Evolutionary conservation across 1,140 invertebrate species (phyloP), one percentile per base, ranked within the genome.

Genomic region (Mylabris phalerata): DNA sequence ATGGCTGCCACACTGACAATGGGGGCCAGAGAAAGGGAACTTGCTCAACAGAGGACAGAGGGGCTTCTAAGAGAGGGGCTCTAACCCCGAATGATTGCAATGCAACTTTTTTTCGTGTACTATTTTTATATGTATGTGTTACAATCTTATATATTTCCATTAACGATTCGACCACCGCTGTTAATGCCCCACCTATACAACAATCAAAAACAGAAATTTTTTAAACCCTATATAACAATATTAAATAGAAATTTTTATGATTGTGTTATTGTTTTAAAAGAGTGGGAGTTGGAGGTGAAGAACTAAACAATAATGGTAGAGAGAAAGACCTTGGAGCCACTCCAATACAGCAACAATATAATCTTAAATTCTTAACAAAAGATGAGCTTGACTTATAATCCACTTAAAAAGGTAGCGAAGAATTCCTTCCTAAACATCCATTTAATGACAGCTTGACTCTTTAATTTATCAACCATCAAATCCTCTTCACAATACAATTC

Each of bases 1-100:
- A 74, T 74, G 72, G 72, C 72, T 70, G 72, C 72, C 70, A 70
- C 63, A 67, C 70, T 69, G 67, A 72, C 70, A 72, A 73, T 71
- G 66, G 71, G 67, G 62, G 61, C 62, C 67, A 67, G 71, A 68
- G 69, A 70, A 71, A 71, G 70, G 71, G 70, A 71, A 71, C 67
- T 66, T 47, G 44, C 49, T 62, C 48, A 11, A 39, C 27, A 57
- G 49, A 59, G 48, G 61, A 41, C 48, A 57, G 57, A 62, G 66
- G 64, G 63, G 65, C 68, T 61, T 60, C 52, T 55, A 67, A 59
- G 62, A 62, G 67, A 63, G 65, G 64, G 62, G 61, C 55, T 63
- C 59, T 61, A 62, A 67, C 59, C 65, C 65, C 55, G 48, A 61
- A 62, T 57, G 64, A 68, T 55, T 52, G 55, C 57, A 52, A 13